A percentile compares a stretch with the other conserved stretches of the same genome.
phyloP scores from a whole-genome alignment of 2,113 vertebrate species.

The Mus musculus region GRCm39 chr10:93438501-93439000 shows the following conservation, averaged over 20 bases:
- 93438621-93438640: constrained; percentile 82
- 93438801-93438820: background rate
- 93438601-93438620: constrained; percentile 82
- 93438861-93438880: background rate
- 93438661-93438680: constrained; percentile 86
- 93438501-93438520: constrained; percentile 75
- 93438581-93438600: constrained; percentile 87
- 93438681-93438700: constrained; percentile 84
- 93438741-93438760: constrained; percentile 68
- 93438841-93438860: constrained; percentile 9
- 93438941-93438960: background rate
- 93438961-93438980: background rate
- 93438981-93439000: background rate
- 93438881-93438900: background rate
- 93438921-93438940: background rate
- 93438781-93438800: background rate
- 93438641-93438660: constrained; percentile 82
- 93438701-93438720: constrained; percentile 73
- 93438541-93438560: constrained; percentile 81
- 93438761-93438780: background rate
- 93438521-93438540: constrained; percentile 74
- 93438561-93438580: constrained; percentile 79
- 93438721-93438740: constrained; percentile 83
- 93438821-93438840: background rate
- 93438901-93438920: background rate